Evolutionary conservation across 2,113 vertebrate genomes (phyloP), one percentile per base, ranked within the genome.

Genomic region (Oryzias melastigma): DNA sequence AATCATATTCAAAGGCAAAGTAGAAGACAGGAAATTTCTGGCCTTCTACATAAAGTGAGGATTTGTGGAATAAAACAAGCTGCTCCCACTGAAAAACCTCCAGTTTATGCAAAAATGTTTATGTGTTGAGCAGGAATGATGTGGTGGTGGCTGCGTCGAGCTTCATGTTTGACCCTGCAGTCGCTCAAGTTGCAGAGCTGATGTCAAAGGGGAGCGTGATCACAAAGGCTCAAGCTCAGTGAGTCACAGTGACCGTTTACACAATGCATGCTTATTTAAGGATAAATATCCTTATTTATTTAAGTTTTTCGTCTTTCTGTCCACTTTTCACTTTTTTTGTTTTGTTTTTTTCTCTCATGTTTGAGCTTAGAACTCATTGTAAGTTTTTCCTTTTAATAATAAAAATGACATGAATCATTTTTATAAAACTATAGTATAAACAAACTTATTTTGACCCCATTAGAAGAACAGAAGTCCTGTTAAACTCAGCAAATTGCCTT

Each of bases 31-130:
- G 70, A 93, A 89, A 64, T 95, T 97, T 80, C 84, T 95, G 18
- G 89, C 93, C 1, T 94, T 96, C 80, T 96, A 95, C 75, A 88
- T 96, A 44, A 96, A 93, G 95, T 95, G 78, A 91, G 92, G n/a
- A 7, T 25, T 19, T 69, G 41, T 27, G 3, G 0, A 41, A 3
- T 18, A 13, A 42, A 3, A 17, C 1, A 16, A n/a, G 3, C 54
- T 56, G 2, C 12, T 20, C 10, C 42, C 35, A 4, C 59, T 14
- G 0, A 13, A 40, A 12, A 55, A 42, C 10, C 15, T 0, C 4
- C 53, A 3, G 6, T 1, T 2, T 40, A 24, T 56, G 16, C 24
- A 15, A 49, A 48, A 64, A 17, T 14, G 12, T 8, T 1, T 27
- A 29, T 61, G 4, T 13, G 46, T 47, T n/a, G 5, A 29, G 52